Percentiles rank a stretch among this genome's conserved stretches.
Evolutionary conservation across 2,797 vertebrate genomes (phyloP).

Genomic region (Phoebastria nigripes): DNA sequence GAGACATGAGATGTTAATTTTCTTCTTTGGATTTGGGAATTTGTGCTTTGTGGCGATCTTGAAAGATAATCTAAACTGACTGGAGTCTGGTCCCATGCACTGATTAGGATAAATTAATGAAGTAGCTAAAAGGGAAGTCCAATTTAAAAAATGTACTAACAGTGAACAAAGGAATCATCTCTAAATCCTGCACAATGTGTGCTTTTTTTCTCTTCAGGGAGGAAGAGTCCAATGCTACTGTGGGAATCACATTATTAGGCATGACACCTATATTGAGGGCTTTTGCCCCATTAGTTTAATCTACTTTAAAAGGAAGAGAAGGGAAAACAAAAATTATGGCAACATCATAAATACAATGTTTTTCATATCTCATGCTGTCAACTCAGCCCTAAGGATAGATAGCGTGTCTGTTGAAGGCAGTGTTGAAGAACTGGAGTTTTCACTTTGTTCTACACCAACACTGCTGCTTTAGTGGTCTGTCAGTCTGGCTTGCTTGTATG

Average conservation of each 20-base stretch:
- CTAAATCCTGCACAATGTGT: neutral
- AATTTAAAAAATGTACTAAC: neutral
- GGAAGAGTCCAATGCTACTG: neutral
- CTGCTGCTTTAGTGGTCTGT: neutral
- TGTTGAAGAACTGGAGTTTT: neutral
- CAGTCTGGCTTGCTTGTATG: neutral
- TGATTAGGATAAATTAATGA: slow-evolving; percentile 14
- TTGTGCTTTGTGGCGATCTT: neutral
- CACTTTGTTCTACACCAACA: neutral
- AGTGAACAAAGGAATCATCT: neutral
- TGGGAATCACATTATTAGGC: neutral
- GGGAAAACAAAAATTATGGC: neutral
- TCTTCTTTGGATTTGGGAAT: slow-evolving; percentile 24
- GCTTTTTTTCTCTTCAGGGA: neutral
- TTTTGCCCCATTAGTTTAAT: neutral
- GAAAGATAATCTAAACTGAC: neutral
- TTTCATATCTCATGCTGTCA: neutral
- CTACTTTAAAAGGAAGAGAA: neutral
- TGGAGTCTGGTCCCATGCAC: neutral
- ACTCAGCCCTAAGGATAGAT: neutral
- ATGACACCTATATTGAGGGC: neutral
- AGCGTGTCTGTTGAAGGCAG: neutral
- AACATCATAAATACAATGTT: neutral
- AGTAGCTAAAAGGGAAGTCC: neutral
- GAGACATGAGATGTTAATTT: neutral